Conservation (phyloP, 2,113 vertebrate genomes). For the Rattus norvegicus region GRCr8 NC_086022.1:117850501-117851000, state of each 20-base stretch:
- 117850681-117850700: slow-evolving; percentile 3
- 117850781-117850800: background rate
- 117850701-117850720: slow-evolving; percentile 41
- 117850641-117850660: background rate
- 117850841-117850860: background rate
- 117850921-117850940: background rate
- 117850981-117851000: slow-evolving; percentile 63
- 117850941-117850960: background rate
- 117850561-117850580: background rate
- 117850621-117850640: slow-evolving; percentile 16
- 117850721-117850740: slow-evolving; percentile 18
- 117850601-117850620: background rate
- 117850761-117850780: background rate
- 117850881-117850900: background rate
- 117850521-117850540: background rate
- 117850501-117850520: background rate
- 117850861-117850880: background rate
- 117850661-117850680: slow-evolving; percentile 32
- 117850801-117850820: slow-evolving; percentile 8
- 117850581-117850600: background rate
- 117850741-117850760: background rate
- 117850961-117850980: slow-evolving; percentile 11
- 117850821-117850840: slow-evolving; percentile 16
- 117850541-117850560: slow-evolving; percentile 8
- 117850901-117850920: background rate